These are phyloP conservation scores for Laterallus jamaicensis DNA, from an alignment of 2,113 vertebrate species.

Conservation along the genomic window DNA sequence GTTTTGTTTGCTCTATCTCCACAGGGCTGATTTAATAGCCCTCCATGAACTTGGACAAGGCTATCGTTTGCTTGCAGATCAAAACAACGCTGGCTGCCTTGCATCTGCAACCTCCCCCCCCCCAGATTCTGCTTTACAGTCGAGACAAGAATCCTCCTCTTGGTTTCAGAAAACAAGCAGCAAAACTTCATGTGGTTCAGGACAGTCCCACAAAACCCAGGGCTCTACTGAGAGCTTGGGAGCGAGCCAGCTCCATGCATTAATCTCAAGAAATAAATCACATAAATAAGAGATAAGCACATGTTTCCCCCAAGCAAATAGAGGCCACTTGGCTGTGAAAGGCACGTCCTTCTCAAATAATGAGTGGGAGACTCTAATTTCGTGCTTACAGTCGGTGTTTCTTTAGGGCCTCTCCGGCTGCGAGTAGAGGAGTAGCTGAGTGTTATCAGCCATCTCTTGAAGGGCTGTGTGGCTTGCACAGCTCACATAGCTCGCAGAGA, in stretches of 20 bases:
- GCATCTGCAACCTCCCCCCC: not conserved
- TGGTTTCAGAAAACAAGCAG: not conserved
- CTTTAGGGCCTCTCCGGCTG: conserved; percentile 18
- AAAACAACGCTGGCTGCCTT: conserved; percentile 32
- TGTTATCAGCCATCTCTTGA: conserved; percentile 27
- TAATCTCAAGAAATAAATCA: conserved; percentile 59
- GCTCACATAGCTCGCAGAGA: conserved; percentile 24
- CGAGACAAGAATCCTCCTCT: conserved; percentile 19
- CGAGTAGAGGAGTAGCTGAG: conserved; percentile 39
- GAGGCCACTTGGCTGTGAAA: conserved; percentile 69
- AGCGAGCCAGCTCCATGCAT: conserved; percentile 35
- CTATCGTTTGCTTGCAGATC: conserved; percentile 16
- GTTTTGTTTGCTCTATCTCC: conserved; percentile 47
- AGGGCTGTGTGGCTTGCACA: not conserved
- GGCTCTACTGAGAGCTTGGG: conserved; percentile 7
- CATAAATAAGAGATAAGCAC: conserved; percentile 43
- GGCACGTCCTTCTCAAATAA: conserved; percentile 17
- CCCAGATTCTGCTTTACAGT: not conserved
- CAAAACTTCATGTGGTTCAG: not conserved
- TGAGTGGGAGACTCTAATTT: conserved; percentile 49
- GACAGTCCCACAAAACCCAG: conserved; percentile 1
- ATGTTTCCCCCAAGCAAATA: conserved; percentile 1
- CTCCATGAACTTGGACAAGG: conserved; percentile 10
- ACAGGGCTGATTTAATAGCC: conserved; percentile 29
- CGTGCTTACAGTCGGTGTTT: not conserved